Base-by-base conservation (phyloP, 2,113 vertebrate genomes). In the Dicentrarchus labrax region DNA sequence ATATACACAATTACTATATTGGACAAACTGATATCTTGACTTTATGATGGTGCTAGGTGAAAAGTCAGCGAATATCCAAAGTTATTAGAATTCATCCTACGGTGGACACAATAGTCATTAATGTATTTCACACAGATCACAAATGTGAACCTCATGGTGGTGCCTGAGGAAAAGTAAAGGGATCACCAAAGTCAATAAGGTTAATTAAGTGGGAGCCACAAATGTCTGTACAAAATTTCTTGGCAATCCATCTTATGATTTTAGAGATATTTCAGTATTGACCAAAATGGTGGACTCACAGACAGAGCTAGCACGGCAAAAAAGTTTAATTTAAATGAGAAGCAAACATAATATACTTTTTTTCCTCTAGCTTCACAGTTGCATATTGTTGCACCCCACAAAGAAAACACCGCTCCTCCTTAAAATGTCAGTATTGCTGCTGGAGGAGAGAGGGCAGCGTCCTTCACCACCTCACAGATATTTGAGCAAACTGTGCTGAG, bases 401-500 rank as follows among this genome's bases (percentile, higher is more conserved):
- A 75, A 57, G 67, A 71, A 48, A 80, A 64, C 16, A 13, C 22
- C 19, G 21, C 45, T 80, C 51, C 36, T 79, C 30, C 30, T 30
- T 30, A 30, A 24, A 85, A 78, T 48, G 73, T 68, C 41, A 45
- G 45, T 67, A 48, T 76, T 72, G 21, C 50, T 19, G 7, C 39
- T 72, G 70, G 62, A 71, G 72, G 64, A 70, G 59, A 79, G 7
- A 71, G 61, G 64, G 53, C 10, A 78, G 57, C 66, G n/a, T 71
- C 78, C 30, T 75, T 86, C 71, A 70, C 57, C 53, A 66, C 75
- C 89, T 81, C 78, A 82, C 67, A 85, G 75, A 87, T 75, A 86
- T 86, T 71, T 86, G 62, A 83, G 67, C 77, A 87, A 92, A 87
- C 83, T 80, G 60, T 57, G 62, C 61, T 54, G 76, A 84, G 78